Conservation (phyloP, 2,113 vertebrate species). For the Sula dactylatra region DNA sequence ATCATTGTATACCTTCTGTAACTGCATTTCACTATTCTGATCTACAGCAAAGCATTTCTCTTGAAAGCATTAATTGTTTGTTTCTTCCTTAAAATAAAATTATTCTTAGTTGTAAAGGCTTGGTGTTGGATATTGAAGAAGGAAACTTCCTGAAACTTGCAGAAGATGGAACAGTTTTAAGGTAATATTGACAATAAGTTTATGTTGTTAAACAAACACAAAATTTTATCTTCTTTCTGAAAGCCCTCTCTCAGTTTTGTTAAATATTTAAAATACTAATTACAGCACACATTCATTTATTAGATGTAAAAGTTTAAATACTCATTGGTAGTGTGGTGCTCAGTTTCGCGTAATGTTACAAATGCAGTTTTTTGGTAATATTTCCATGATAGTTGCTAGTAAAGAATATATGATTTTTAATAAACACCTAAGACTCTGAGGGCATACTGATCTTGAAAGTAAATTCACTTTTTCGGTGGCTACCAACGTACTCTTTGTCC, state of each 20-base stretch:
- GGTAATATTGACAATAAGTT: constrained; percentile 70
- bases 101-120: constrained; percentile 86
- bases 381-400: background rate
- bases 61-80: background rate
- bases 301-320: background rate
- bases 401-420: background rate
- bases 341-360: background rate
- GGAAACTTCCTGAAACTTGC: constrained; percentile 92
- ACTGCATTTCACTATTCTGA: background rate
- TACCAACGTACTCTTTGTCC: background rate
- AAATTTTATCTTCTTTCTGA: background rate
- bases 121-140: constrained; percentile 91
- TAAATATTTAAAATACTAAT: background rate
- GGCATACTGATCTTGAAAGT: background rate
- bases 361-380: background rate
- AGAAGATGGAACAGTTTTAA: constrained; percentile 89
- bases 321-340: background rate
- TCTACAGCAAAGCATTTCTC: background rate
- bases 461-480: background rate
- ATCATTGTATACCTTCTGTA: background rate
- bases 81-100: constrained; percentile 2
- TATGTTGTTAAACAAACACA: background rate
- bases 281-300: background rate
- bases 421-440: background rate
- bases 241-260: background rate